These are phyloP conservation scores for Oryctes rhinoceros DNA, from an alignment of 1,140 invertebrate species.

Conservation along the genomic window DNA sequence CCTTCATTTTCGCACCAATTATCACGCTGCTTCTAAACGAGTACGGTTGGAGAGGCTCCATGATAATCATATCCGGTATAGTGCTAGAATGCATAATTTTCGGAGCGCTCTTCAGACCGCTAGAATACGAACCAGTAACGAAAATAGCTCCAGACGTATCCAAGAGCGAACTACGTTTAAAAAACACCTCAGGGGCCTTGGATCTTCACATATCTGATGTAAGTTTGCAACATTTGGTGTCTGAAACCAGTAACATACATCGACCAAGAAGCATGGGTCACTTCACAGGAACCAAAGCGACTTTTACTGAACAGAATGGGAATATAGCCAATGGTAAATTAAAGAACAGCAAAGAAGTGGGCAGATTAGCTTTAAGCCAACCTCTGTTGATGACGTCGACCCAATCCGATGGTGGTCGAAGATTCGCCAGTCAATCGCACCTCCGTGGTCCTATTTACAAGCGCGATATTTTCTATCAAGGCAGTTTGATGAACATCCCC, in stretches of 20 bases:
- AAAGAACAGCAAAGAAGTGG: slow-evolving; percentile 59
- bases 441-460: slow-evolving; percentile 74
- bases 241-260: slow-evolving; percentile 49
- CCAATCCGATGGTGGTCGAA: slow-evolving; percentile 48
- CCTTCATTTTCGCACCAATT: slow-evolving; percentile 83
- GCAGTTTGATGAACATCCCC: slow-evolving; percentile 72
- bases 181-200: slow-evolving; percentile 53
- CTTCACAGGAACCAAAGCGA: slow-evolving; percentile 56
- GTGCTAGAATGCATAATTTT: slow-evolving; percentile 85
- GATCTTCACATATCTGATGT: slow-evolving; percentile 57
- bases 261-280: slow-evolving; percentile 67
- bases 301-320: slow-evolving; percentile 49
- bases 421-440: slow-evolving; percentile 51
- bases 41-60: slow-evolving; percentile 77
- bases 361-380: slow-evolving; percentile 71
- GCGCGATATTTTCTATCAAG: slow-evolving; percentile 88
- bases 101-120: slow-evolving; percentile 82
- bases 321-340: slow-evolving; percentile 54
- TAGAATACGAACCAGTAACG: slow-evolving; percentile 59
- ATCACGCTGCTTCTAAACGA: slow-evolving; percentile 70
- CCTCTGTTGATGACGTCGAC: slow-evolving; percentile 64
- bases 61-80: slow-evolving; percentile 83
- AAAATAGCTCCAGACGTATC: slow-evolving; percentile 49
- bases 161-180: slow-evolving; percentile 54
- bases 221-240: slow-evolving; percentile 46